phyloP scores from a whole-genome alignment of 2,888 invertebrate genomes.

The Crematogaster levior region DNA sequence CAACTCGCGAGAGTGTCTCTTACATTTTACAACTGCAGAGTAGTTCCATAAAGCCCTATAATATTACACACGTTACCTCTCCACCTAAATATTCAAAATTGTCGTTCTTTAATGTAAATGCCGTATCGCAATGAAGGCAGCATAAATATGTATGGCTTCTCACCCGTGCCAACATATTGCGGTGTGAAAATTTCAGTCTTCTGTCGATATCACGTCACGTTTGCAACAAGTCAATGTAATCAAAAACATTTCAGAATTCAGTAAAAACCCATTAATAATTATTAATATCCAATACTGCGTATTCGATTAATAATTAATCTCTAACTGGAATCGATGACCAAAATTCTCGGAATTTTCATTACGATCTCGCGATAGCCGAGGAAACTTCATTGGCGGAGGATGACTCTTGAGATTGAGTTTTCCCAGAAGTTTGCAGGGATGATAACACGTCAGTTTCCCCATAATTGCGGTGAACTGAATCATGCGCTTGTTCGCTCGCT shows the following conservation, averaged over 20 bases:
- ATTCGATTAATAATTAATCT: background rate
- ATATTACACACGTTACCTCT: slow-evolving; percentile 7
- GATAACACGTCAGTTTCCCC: slow-evolving; percentile 13
- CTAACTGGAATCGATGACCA: background rate
- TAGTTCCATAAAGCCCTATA: background rate
- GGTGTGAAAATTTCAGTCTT: slow-evolving; percentile 12
- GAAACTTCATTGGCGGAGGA: background rate
- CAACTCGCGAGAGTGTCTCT: background rate
- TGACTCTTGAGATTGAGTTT: background rate
- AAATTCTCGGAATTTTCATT: slow-evolving; percentile 10
- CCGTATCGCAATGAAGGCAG: slow-evolving; percentile 1
- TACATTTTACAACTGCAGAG: background rate
- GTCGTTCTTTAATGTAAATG: slow-evolving; percentile 25
- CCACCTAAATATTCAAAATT: slow-evolving; percentile 31
- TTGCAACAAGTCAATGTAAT: background rate
- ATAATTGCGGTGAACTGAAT: slow-evolving; percentile 27
- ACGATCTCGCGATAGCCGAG: background rate
- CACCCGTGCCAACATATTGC: background rate
- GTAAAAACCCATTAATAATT: background rate
- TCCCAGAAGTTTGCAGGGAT: background rate
- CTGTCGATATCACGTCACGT: background rate
- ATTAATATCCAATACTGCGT: too few relatives aligned
- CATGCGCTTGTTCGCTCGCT: background rate
- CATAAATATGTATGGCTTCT: background rate
- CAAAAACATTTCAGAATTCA: background rate